Evolutionary conservation across 2,797 vertebrate species (phyloP), one percentile per base, ranked within the genome.

Genomic region (Rhyacichthys aspro): DNA sequence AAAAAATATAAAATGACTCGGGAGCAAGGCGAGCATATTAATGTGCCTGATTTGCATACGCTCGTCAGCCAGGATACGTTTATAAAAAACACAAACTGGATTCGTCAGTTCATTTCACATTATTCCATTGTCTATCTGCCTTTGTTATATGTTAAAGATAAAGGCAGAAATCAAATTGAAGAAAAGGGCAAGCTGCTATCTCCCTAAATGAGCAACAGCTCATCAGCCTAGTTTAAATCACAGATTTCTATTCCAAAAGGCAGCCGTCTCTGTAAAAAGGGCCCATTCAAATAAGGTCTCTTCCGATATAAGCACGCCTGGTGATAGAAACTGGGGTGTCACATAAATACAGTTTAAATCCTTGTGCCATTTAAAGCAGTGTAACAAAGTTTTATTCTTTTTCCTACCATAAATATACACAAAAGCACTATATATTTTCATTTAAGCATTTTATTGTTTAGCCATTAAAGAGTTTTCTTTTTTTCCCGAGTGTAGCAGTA

Each of bases 81-180:
- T 81, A 75, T 87, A 83, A 81, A 84, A 88, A 82, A 83, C 88
- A 92, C 88, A 91, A 91, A 90, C 85, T 89, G 90, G 88, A 91
- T 92, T 92, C 68, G 85, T 93, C 91, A 91, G 90, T 92, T 92
- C 90, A 90, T 92, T 93, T 91, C 90, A 92, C 88, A 90, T 88
- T 88, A 92, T 91, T 92, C 90, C 87, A 92, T 92, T 92, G 91
- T 92, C 92, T 93, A 87, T 92, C 91, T 91, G 91, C 88, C 91
- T 92, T 93, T 93, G 90, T 93, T 91, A 91, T 90, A 92, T 91
- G 89, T 89, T 90, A 90, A 91, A 93, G 92, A 93, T 93, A 92
- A 93, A 91, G 88, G 85, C 89, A 81, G 88, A 89, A 91, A 92
- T 93, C 89, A 91, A 92, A 93, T 90, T 90, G 87, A 89, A 91